These are phyloP conservation scores for Platygyra sinensis DNA, from an alignment of 64 coral and sea anemone genomes.

Conservation along the genomic window DNA sequence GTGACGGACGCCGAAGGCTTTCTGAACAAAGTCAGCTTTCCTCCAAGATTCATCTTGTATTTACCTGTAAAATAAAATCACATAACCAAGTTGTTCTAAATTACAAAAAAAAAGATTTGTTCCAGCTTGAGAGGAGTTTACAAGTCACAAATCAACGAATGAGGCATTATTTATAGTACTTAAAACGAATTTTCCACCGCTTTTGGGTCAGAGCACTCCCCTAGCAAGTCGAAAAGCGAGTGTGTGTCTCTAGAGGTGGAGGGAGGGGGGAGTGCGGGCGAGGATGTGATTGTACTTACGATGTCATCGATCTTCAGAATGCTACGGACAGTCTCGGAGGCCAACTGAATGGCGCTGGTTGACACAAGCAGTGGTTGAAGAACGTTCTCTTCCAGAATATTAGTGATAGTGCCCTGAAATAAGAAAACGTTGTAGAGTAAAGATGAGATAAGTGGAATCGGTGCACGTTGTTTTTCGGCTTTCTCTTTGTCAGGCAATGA, in stretches of 20 bases:
- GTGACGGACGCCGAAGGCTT: no score
- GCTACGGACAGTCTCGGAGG: conserved; percentile 93
- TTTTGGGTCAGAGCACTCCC: no score
- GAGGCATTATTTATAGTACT: no score
- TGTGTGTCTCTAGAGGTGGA: no score
- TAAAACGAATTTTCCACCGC: no score
- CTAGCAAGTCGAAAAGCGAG: no score
- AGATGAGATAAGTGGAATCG: neutral
- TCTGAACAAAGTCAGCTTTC: neutral
- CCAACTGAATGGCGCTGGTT: conserved; percentile 91
- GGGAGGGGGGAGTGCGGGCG: no score
- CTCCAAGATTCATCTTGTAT: conserved; percentile 18
- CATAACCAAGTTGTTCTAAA: neutral
- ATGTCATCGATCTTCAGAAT: conserved; percentile 99
- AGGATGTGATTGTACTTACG: conserved; percentile 55
- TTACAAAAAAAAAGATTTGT: no score
- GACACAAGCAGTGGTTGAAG: conserved; percentile 94
- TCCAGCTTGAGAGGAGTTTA: no score
- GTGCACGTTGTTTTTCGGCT: no score
- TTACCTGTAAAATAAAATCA: conserved; percentile 4
- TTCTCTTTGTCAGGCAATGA: no score
- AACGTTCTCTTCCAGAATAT: conserved; percentile 98
- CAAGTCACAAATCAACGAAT: no score
- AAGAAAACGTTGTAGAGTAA: neutral
- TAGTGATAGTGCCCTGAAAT: conserved; percentile 92